Evolutionary conservation across 1,140 invertebrate genomes (phyloP).

Genomic region (Trichonephila clavipes): DNA sequence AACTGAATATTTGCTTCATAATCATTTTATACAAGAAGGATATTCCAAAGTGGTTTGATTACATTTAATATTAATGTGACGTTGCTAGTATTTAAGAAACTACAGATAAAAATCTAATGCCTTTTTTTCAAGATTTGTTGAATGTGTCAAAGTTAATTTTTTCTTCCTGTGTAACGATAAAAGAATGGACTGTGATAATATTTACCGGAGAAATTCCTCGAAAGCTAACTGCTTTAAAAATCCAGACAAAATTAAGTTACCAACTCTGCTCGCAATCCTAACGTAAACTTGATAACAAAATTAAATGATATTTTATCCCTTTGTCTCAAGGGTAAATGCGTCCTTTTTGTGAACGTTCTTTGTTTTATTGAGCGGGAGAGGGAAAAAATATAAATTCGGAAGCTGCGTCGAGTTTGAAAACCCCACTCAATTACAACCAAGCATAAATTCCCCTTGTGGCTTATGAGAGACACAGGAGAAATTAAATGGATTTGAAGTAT

Average conservation of each 20-base stretch:
- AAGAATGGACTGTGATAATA: background rate
- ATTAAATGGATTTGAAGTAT: slow-evolving; percentile 44
- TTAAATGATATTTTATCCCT: slow-evolving; percentile 48
- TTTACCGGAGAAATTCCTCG: background rate
- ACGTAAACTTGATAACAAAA: slow-evolving; percentile 58
- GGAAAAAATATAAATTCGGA: background rate
- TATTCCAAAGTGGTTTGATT: too few relatives aligned
- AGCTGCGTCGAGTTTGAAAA: background rate
- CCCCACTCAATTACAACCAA: background rate
- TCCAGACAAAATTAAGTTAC: slow-evolving; percentile 14
- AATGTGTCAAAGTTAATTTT: background rate
- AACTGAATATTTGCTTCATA: too few relatives aligned
- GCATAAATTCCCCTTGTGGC: slow-evolving; percentile 32
- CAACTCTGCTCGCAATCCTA: background rate
- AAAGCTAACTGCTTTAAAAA: slow-evolving; percentile 20
- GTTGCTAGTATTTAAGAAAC: too few relatives aligned
- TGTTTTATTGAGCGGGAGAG: background rate
- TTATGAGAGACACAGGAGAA: slow-evolving; percentile 18
- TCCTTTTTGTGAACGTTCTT: background rate
- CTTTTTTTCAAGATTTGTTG: background rate
- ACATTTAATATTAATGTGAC: too few relatives aligned
- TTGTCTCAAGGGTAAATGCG: slow-evolving; percentile 39
- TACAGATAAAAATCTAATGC: too few relatives aligned
- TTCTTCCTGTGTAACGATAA: background rate
- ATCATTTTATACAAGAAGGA: too few relatives aligned